Conservation (phyloP, 2,113 vertebrate species). For the Myanophis thanlyinensis region DNA sequence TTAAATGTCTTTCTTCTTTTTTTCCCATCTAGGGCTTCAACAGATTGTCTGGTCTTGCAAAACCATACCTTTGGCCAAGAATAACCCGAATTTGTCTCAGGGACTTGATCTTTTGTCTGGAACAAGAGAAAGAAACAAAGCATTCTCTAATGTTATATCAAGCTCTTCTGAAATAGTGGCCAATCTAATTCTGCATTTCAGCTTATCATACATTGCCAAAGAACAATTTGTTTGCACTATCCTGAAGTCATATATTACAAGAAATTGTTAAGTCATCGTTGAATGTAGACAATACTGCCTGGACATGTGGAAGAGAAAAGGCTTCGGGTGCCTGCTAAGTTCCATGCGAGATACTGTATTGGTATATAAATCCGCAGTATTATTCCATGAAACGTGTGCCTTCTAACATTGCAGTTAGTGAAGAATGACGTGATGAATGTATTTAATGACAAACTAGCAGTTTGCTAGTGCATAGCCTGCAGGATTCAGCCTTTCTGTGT, state of each 20-base stretch:
- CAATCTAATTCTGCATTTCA: constrained; percentile 44
- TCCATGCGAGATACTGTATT: constrained; percentile 32
- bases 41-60: constrained; percentile 65
- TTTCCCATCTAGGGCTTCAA: constrained; percentile 62
- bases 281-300: constrained; percentile 14
- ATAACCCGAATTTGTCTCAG: constrained; percentile 84
- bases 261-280: constrained; percentile 48
- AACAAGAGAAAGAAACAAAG: constrained; percentile 82
- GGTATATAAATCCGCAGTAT: constrained; percentile 36
- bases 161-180: constrained; percentile 79
- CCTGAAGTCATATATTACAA: constrained; percentile 63
- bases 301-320: constrained; percentile 40
- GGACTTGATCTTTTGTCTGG: constrained; percentile 93
- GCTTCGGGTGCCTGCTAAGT: constrained; percentile 21
- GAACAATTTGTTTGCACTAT: constrained; percentile 58
- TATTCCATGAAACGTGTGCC: constrained; percentile 43
- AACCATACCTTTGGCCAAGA: constrained; percentile 71
- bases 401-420: constrained; percentile 19
- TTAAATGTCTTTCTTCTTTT: neutral
- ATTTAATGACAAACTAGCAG: constrained; percentile 39
- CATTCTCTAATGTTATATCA: constrained; percentile 87
- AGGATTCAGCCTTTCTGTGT: constrained; percentile 31
- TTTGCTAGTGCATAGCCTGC: constrained; percentile 32
- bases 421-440: constrained; percentile 41
- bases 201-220: constrained; percentile 72